These are phyloP conservation scores for Thaumatotibia leucotreta DNA, from an alignment of 1,140 invertebrate species.

Conservation along the genomic window DNA sequence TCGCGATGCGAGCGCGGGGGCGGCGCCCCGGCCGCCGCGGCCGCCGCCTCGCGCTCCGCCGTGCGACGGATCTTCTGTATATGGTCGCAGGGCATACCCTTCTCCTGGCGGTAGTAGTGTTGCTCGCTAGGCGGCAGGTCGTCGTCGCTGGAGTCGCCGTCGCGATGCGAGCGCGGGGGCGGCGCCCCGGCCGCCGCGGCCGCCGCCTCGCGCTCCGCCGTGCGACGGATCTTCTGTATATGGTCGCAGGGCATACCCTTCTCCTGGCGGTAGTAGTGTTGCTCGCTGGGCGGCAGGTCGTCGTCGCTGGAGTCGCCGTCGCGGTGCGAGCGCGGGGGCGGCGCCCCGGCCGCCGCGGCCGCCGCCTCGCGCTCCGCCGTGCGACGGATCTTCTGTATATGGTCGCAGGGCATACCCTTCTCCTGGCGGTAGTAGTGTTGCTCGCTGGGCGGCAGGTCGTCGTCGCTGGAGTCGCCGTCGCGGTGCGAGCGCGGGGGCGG, in stretches of 20 bases:
- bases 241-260: no score
- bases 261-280: no score
- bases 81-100: no score
- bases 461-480: slow-evolving; percentile 98
- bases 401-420: slow-evolving; percentile 37
- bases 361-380: slow-evolving; percentile 77
- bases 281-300: no score
- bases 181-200: slow-evolving; percentile 80
- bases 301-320: no score
- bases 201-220: slow-evolving; percentile 94
- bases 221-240: slow-evolving; percentile 85
- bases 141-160: no score
- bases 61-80: no score
- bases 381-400: background rate
- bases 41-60: slow-evolving; percentile 40
- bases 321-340: no score
- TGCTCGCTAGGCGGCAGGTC: no score
- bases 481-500: slow-evolving; percentile 86
- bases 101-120: no score
- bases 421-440: slow-evolving; percentile 77
- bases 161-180: no score
- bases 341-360: no score
- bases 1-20: slow-evolving; percentile 91
- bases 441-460: slow-evolving; percentile 92
- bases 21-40: slow-evolving; percentile 38